Percentiles rank a stretch among this genome's conserved stretches.
phyloP scores from a whole-genome alignment of 2,113 vertebrate genomes.

The Hystrix brachyura region DNA sequence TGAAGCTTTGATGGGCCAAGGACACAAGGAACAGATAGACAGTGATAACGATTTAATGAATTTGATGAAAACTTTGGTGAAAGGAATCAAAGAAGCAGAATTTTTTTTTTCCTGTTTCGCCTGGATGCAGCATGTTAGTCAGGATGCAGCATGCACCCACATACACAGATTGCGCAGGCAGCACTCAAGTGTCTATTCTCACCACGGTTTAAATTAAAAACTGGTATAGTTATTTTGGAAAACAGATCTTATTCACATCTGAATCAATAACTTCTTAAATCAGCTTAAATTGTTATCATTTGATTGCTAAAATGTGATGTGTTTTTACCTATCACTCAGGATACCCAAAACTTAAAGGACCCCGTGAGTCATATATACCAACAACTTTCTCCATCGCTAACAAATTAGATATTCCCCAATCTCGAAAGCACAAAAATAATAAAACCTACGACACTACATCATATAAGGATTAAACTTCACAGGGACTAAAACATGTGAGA shows the following conservation, averaged over 20 bases:
- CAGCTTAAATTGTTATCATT: neutral
- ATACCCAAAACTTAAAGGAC: neutral
- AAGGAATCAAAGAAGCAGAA: neutral
- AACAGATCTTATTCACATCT: conserved; percentile 4
- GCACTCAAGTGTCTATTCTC: neutral
- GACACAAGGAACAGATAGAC: neutral
- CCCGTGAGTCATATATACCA: neutral
- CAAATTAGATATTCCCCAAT: neutral
- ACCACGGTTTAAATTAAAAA: neutral
- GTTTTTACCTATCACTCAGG: neutral
- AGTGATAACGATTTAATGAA: neutral
- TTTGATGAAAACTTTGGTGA: neutral
- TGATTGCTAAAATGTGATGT: neutral
- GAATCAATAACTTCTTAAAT: neutral
- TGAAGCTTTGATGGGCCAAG: neutral
- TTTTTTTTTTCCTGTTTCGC: neutral
- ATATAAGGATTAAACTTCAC: neutral
- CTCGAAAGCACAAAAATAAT: neutral
- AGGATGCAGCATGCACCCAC: neutral
- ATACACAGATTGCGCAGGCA: neutral
- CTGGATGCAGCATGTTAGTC: neutral
- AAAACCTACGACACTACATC: neutral
- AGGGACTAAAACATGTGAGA: no score
- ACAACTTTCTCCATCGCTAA: neutral
- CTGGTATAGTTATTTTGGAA: neutral